Evolutionary conservation across 2,113 vertebrate genomes (phyloP).

Genomic region (Oostethus manadensis): DNA sequence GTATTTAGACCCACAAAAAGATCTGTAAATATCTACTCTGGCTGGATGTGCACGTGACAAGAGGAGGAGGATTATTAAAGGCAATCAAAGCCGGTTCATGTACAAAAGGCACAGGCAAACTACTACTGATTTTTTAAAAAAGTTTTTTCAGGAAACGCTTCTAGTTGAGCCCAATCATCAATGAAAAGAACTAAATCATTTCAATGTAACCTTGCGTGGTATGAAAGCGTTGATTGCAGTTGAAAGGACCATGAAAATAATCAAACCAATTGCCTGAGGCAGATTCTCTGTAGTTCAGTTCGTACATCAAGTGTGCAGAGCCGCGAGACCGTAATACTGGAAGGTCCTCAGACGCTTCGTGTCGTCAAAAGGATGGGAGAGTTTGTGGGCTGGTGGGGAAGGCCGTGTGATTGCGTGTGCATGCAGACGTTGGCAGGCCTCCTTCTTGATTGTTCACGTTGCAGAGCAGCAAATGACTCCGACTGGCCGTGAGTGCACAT

Average conservation of each 20-base stretch:
- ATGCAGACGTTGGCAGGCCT: constrained; percentile 35
- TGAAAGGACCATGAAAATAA: not conserved
- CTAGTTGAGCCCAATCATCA: not conserved
- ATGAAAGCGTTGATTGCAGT: not conserved
- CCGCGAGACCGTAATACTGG: constrained; percentile 40
- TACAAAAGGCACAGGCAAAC: constrained; percentile 30
- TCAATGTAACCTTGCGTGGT: not conserved
- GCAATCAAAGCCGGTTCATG: constrained; percentile 23
- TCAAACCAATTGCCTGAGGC: constrained; percentile 4
- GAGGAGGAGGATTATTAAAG: constrained; percentile 5
- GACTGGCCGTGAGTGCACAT: constrained; percentile 4
- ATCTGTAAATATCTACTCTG: constrained; percentile 74
- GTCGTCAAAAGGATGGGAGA: constrained; percentile 7
- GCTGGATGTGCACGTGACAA: constrained; percentile 53
- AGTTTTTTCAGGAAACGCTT: no score
- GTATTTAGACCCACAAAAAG: constrained; percentile 65
- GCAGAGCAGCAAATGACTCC: constrained; percentile 17
- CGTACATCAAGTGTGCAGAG: constrained; percentile 35
- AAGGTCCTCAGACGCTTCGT: not conserved
- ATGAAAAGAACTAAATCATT: not conserved
- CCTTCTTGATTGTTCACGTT: constrained; percentile 21
- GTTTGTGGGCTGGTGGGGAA: not conserved
- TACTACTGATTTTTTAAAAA: no score
- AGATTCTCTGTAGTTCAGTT: constrained; percentile 18
- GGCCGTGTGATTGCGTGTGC: constrained; percentile 5